Percentiles rank a stretch among this genome's conserved stretches.
phyloP scores from a whole-genome alignment of 2,888 invertebrate genomes.

The Harpalus rubripes region DNA sequence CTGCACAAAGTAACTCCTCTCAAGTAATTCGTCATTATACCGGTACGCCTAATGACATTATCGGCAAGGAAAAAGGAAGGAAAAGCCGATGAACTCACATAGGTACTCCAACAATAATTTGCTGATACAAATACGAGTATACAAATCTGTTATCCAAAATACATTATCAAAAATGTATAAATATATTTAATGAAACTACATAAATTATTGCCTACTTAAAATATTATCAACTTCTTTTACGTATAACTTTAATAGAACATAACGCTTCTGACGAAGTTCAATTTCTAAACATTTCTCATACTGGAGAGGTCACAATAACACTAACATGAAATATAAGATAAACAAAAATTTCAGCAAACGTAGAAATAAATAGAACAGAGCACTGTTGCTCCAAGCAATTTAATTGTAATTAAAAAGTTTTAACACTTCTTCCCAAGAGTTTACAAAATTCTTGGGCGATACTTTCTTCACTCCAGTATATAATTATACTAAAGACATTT shows the following conservation, averaged over 20 bases:
- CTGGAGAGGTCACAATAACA: too few species aligned
- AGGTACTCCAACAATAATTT: too few species aligned
- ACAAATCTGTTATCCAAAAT: too few species aligned
- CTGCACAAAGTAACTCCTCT: conserved; percentile 61
- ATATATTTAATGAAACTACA: too few species aligned
- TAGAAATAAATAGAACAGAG: background rate
- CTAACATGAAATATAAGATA: too few species aligned
- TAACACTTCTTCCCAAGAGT: background rate
- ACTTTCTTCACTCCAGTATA: background rate
- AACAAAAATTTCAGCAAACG: too few species aligned
- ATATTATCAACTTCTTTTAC: too few species aligned
- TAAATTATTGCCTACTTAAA: background rate
- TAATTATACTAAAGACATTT: background rate
- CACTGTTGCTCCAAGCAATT: background rate
- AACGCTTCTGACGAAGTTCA: too few species aligned
- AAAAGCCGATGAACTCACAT: conserved; percentile 2
- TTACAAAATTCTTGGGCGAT: background rate
- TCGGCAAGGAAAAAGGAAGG: conserved; percentile 17
- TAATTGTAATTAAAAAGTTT: conserved; percentile 7
- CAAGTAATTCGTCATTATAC: conserved; percentile 63
- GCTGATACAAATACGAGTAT: too few species aligned
- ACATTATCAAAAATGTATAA: too few species aligned
- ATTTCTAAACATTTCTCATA: too few species aligned
- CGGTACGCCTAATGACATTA: conserved; percentile 58
- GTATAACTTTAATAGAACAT: background rate